Conservation (phyloP, 2,797 vertebrate genomes). For the Tauraco hartlaubi region DNA sequence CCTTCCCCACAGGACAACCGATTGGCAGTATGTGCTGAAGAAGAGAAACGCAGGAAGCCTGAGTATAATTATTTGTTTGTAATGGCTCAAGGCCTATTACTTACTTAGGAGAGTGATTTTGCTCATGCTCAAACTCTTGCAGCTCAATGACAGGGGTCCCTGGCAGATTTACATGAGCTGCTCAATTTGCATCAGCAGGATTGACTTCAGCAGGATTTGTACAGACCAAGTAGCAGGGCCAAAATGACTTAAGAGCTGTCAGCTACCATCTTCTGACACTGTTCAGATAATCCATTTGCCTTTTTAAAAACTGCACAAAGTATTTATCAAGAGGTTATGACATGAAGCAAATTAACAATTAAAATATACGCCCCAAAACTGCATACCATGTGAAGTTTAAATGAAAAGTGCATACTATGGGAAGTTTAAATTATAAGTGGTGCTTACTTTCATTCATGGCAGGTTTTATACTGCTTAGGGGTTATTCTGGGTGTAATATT, state of each 20-base stretch:
- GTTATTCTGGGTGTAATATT: background rate
- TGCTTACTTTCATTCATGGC: background rate
- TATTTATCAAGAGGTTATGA: background rate
- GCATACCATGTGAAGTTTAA: background rate
- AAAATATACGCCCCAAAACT: background rate
- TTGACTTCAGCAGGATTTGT: background rate
- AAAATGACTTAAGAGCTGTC: background rate
- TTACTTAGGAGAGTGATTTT: background rate
- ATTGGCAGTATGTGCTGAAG: background rate
- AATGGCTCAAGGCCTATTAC: background rate
- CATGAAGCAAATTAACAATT: background rate
- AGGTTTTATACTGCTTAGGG: background rate
- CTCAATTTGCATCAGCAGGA: background rate
- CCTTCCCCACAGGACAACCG: background rate
- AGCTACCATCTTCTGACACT: background rate
- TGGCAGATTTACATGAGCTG: background rate
- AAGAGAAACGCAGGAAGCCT: background rate
- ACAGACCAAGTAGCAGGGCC: background rate
- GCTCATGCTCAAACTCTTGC: background rate
- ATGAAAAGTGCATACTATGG: background rate
- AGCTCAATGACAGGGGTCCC: background rate
- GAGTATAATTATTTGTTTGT: background rate
- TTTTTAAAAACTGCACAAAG: background rate
- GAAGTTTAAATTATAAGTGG: background rate
- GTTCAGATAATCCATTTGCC: background rate